Base-by-base conservation (phyloP, 2,113 vertebrate genomes). In the Theropithecus gelada region DNA sequence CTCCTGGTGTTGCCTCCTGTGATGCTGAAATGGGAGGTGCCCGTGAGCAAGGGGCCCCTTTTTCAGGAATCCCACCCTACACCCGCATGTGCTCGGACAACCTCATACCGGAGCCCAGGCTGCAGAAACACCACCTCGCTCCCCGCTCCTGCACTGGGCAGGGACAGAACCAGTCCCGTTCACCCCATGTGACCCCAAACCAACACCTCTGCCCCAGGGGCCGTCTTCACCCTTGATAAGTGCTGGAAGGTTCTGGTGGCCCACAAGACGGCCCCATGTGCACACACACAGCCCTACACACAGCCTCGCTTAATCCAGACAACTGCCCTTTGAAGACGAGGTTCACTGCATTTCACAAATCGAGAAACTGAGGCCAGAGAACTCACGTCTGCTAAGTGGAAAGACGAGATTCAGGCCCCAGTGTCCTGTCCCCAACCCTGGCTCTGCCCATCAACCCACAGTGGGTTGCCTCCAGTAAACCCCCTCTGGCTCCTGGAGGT, bases 11-110 rank as follows among this genome's bases (percentile, higher is more conserved):
- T 1, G 52, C 95, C 75, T 61, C 97, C 98, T 98, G 97, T 0
- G 96, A 92, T 13, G 2, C 2, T 55, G 55, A 10, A 27, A n/a
- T 0, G 2, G 0, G 50, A 25, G 64, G 50, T 0, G 13, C 38
- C 9, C 22, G 3, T 66, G 9, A 81, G 83, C 5, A 8, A 3
- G 66, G 40, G 23, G 0, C 18, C 30, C 23, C 18, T 11, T 64
- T 64, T 32, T 20, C 22, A 11, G 68, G 88, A 27, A 17, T 22
- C 7, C 3, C 13, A 18, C 32, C 40, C 52, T 64, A 25, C 59
- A 2, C 20, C 1, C 16, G 14, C 0, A 9, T 2, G 27, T 20
- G 14, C 40, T 80, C 8, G 8, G 12, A 40, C 64, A 59, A 23
- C 25, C 73, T 55, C 70, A 12, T 32, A 18, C 55, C 12, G 0